phyloP scores from a whole-genome alignment of 2,113 vertebrate genomes.

The Rattus norvegicus region GRCr8 NC_086032.1:65008501-65009000 shows the following conservation, averaged over 20 bases:
- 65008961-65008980: slow-evolving; percentile 50
- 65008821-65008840: slow-evolving; percentile 16
- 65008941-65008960: slow-evolving; percentile 49
- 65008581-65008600: background rate
- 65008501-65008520: background rate
- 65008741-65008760: background rate
- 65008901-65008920: slow-evolving; percentile 54
- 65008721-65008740: background rate
- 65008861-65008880: slow-evolving; percentile 42
- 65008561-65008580: background rate
- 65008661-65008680: background rate
- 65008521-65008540: background rate
- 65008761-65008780: background rate
- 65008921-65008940: slow-evolving; percentile 36
- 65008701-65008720: background rate
- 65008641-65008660: background rate
- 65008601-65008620: background rate
- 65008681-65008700: background rate
- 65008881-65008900: background rate
- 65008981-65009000: slow-evolving; percentile 50
- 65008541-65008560: background rate
- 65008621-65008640: background rate
- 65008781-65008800: background rate
- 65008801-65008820: background rate
- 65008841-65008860: slow-evolving; percentile 53